These are phyloP conservation scores for Xerus rutilus DNA, from an alignment of 2,797 vertebrate species.

Conservation along the genomic window DNA sequence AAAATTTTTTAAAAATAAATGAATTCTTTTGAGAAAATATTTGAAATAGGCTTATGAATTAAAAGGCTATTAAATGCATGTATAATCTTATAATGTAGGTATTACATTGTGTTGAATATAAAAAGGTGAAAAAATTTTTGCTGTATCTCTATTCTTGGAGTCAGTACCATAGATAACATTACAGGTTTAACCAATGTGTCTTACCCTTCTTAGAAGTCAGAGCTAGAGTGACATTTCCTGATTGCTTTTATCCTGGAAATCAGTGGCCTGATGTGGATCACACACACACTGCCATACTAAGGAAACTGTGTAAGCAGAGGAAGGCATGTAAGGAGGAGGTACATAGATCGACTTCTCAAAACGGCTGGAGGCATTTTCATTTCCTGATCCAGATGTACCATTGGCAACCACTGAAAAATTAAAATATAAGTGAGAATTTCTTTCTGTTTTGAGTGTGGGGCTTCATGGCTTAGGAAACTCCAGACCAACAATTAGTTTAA, in stretches of 20 bases:
- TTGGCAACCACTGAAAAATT: background rate
- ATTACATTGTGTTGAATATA: background rate
- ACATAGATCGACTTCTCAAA: background rate
- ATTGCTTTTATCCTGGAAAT: background rate
- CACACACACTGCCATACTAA: background rate
- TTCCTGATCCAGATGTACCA: background rate
- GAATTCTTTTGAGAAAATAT: conserved; percentile 9
- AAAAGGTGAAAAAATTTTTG: background rate
- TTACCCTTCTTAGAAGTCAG: background rate
- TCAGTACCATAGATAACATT: background rate
- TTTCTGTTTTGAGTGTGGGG: background rate
- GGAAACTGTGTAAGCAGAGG: background rate
- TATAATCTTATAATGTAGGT: background rate
- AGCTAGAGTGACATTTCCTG: background rate
- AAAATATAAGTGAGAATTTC: background rate
- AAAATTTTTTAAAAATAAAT: background rate
- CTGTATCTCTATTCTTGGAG: background rate
- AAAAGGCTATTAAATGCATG: background rate
- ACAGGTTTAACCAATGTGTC: background rate
- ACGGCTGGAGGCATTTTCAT: background rate
- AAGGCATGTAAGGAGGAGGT: background rate
- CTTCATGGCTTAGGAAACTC: background rate
- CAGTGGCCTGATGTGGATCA: background rate
- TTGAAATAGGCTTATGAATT: background rate
- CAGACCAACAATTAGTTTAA: background rate